Conservation (phyloP, 1,140 invertebrate species). For the Melanaphis sacchari region DNA sequence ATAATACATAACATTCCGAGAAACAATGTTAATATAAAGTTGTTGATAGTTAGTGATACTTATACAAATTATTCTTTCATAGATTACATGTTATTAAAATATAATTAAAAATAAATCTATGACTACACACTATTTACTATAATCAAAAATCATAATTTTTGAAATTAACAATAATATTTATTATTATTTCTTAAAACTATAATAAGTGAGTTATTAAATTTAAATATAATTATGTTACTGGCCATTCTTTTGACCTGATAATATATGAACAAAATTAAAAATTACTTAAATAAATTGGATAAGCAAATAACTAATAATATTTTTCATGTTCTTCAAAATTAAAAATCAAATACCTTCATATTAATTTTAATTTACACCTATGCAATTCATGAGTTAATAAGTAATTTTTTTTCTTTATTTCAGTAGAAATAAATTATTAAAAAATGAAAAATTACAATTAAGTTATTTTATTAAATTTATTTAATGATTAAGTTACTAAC, state of each 20-base stretch:
- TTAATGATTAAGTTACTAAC: too few species aligned
- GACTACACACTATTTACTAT: background rate
- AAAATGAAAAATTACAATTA: too few species aligned
- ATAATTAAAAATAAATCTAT: conserved; percentile 28
- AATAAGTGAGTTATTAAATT: conserved; percentile 9
- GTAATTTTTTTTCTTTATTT: too few species aligned
- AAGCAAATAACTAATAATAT: background rate
- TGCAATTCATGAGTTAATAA: too few species aligned
- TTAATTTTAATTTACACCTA: background rate
- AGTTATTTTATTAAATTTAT: too few species aligned
- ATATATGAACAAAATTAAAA: conserved; percentile 12
- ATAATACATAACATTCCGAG: conserved; percentile 8
- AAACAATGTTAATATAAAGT: conserved; percentile 48
- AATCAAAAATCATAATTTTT: conserved; percentile 22
- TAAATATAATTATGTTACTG: background rate
- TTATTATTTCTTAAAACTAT: conserved; percentile 37
- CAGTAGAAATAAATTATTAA: too few species aligned
- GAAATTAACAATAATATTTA: conserved; percentile 40
- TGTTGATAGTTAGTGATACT: conserved; percentile 52
- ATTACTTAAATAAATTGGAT: background rate
- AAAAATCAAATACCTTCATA: background rate
- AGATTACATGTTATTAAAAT: conserved; percentile 3
- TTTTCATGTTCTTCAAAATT: background rate
- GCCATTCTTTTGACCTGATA: background rate
- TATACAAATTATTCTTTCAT: conserved; percentile 47